Evolutionary conservation across 2,888 invertebrate genomes (phyloP), one percentile per base, ranked within the genome.

Genomic region (Protonemura montana): DNA sequence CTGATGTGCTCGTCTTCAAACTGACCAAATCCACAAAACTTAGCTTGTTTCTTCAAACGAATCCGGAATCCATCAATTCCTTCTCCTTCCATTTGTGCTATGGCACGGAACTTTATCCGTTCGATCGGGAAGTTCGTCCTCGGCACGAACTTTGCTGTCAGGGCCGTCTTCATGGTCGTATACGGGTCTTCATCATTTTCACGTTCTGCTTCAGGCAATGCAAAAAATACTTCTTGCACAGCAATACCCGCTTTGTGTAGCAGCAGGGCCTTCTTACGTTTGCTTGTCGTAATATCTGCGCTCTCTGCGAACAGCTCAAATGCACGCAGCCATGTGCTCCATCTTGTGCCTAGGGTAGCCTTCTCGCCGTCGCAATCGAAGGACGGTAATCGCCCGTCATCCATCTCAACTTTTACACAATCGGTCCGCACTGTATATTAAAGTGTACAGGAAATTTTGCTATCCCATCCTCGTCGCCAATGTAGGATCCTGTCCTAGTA

Each of bases 21-120:
- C 16, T 26, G 16, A 16, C 80, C 80, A 80, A 80, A 80, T 16
- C 28, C 80, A 80, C 80, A 80, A 27, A 16, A 16, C 26, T 26
- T 27, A 5, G 80, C 80, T 28, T 80, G 80, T 80, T 28, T 26
- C 27, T 27, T 25, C 16, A 80, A 28, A n/a, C 80, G n/a, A 3
- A 80, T 27, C 28, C 27, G 26, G 27, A 80, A 80, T 16, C 27
- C 27, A 16, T 25, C 25, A 25, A 80, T 80, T 3, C 26, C 3
- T 27, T 80, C 80, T 27, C 29, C 80, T 27, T 80, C 80, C 27
- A 26, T 5, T 80, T 80, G 80, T 16, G 16, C 3, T 26, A 80
- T n/a, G 16, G 80, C 80, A 80, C 80, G 80, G 80, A 80, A 80
- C 28, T 80, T 80, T 16, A 80, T 80, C 29, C 80, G n/a, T 80